Percentiles rank a stretch among this genome's conserved stretches.
Evolutionary conservation across 2,113 vertebrate species (phyloP).

Genomic region (Calidris pugnax): DNA sequence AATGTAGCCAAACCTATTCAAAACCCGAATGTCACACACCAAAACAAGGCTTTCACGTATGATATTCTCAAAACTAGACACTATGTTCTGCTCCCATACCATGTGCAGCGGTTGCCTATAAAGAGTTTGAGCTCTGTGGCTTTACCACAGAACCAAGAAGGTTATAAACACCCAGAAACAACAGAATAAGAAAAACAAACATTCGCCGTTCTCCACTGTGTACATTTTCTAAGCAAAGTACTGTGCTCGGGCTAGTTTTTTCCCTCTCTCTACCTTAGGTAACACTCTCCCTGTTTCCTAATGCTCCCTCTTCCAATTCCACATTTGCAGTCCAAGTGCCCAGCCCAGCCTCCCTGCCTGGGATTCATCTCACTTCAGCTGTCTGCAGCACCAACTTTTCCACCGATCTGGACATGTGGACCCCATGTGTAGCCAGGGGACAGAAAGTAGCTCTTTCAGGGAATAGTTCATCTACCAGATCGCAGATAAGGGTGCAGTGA

Average conservation of each 20-base stretch:
- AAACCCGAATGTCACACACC: neutral
- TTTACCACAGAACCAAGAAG: neutral
- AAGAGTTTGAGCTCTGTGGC: neutral
- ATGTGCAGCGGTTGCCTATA: neutral
- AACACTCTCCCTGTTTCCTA: neutral
- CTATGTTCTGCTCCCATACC: neutral
- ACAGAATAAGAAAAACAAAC: neutral
- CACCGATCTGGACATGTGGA: neutral
- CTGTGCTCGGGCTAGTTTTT: neutral
- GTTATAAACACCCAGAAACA: neutral
- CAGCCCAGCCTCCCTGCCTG: neutral
- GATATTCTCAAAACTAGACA: neutral
- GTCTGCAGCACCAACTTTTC: neutral
- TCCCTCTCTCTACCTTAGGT: neutral
- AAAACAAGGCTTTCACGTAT: neutral
- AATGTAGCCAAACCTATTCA: neutral
- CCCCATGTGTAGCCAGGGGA: neutral
- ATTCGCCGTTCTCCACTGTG: neutral
- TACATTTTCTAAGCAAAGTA: fast-evolving
- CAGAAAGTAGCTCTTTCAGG: neutral
- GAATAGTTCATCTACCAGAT: neutral
- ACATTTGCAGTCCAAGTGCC: neutral
- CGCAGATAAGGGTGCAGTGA: neutral
- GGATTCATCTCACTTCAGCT: neutral
- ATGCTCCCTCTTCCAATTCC: neutral